Conservation (phyloP, 2,797 vertebrate genomes). For the Phrynocephalus guinanensis region DNA sequence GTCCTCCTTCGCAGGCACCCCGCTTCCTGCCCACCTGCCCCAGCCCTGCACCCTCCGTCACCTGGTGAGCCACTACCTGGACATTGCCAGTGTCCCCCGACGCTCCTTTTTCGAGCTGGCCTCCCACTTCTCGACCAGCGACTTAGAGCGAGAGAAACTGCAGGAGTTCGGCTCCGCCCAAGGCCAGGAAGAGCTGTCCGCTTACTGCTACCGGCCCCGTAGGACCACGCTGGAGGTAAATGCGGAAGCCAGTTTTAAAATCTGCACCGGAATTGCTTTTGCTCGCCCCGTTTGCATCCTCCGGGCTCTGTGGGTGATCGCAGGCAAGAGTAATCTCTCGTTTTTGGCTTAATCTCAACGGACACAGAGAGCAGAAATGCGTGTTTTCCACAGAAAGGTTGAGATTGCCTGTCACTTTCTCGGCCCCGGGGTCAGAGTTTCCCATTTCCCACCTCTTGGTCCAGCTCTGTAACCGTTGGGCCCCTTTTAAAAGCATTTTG, state of each 20-base stretch:
- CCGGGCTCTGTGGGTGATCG: too few species aligned
- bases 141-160: constrained; percentile 90
- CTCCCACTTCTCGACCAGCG: constrained; percentile 78
- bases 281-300: neutral
- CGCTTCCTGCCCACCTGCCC: constrained; percentile 79
- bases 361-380: too few species aligned
- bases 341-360: too few species aligned
- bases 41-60: constrained; percentile 85
- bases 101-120: constrained; percentile 94
- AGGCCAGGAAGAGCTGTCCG: constrained; percentile 89
- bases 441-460: too few species aligned
- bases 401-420: too few species aligned
- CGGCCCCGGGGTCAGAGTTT: too few species aligned
- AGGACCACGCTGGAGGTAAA: constrained; percentile 90
- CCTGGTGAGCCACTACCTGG: constrained; percentile 86
- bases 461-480: neutral
- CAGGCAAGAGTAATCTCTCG: too few species aligned
- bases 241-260: too few species aligned
- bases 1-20: constrained; percentile 51
- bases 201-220: constrained; percentile 89
- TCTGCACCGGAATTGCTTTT: neutral
- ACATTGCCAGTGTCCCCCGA: constrained; percentile 87
- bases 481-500: too few species aligned
- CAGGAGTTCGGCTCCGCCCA: constrained; percentile 86
- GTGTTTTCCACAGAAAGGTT: too few species aligned